Conservation (phyloP, 2,888 invertebrate genomes). For the Sinelater perroti region DNA sequence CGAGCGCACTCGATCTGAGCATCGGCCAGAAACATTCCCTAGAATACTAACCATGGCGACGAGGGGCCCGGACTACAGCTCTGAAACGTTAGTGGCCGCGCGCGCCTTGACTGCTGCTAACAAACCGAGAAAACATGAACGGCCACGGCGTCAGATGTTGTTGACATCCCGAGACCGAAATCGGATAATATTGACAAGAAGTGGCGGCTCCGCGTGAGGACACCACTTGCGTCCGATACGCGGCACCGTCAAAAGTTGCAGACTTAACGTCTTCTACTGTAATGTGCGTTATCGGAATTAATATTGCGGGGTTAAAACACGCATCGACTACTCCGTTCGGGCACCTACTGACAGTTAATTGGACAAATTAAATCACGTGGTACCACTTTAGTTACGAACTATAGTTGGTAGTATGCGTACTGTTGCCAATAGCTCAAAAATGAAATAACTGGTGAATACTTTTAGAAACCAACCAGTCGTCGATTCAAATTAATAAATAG, state of each 20-base stretch:
- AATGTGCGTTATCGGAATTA: constrained; percentile 40
- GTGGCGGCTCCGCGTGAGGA: constrained; percentile 6
- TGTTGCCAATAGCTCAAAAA: too few relatives aligned
- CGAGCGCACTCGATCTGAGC: too few relatives aligned
- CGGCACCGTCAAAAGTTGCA: constrained; percentile 5
- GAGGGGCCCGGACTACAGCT: constrained; percentile 27
- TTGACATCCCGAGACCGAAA: constrained; percentile 34
- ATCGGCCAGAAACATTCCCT: constrained; percentile 38
- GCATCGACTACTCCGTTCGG: constrained; percentile 46
- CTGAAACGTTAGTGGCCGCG: constrained; percentile 42
- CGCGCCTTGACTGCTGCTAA: constrained; percentile 40
- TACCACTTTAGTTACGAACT: too few relatives aligned
- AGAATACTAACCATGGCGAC: constrained; percentile 43
- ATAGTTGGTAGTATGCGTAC: too few relatives aligned
- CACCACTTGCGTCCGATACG: constrained; percentile 12
- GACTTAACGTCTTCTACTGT: constrained; percentile 26
- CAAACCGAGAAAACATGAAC: constrained; percentile 58
- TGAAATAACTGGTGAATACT: too few relatives aligned
- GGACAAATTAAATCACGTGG: constrained; percentile 50
- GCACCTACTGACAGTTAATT: constrained; percentile 49
- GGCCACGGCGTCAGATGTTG: constrained; percentile 57
- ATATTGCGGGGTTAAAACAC: constrained; percentile 49
- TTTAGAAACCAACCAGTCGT: too few relatives aligned
- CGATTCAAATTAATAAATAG: too few relatives aligned
- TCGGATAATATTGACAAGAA: constrained; percentile 22